Evolutionary conservation across 2,797 vertebrate species (phyloP).

Genomic region (Neopelma chrysocephalum): DNA sequence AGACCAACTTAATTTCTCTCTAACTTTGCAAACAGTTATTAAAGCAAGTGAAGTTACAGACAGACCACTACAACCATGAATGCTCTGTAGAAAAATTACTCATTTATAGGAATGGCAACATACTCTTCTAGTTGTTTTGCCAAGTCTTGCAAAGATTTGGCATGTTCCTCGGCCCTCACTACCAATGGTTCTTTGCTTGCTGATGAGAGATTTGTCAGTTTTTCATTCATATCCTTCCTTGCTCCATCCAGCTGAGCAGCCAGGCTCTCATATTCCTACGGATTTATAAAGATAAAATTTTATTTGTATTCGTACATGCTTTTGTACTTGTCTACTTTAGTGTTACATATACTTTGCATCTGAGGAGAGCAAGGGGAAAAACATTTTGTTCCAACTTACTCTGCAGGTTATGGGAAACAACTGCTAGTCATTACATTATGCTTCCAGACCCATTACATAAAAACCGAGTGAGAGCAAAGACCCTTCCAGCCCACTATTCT

Average conservation of each 20-base stretch:
- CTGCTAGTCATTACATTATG: background rate
- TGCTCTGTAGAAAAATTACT: background rate
- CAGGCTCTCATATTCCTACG: conserved; percentile 87
- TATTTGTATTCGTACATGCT: background rate
- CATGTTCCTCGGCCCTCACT: conserved; percentile 85
- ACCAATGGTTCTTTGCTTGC: conserved; percentile 83
- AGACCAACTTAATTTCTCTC: background rate
- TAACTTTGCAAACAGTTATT: background rate
- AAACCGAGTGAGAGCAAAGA: background rate
- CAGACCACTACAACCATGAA: background rate
- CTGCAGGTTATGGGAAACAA: background rate
- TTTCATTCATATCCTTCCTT: conserved; percentile 85
- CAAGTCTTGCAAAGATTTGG: conserved; percentile 77
- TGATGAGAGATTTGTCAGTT: conserved; percentile 81
- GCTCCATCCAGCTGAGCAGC: conserved; percentile 87
- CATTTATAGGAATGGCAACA: conserved; percentile 8
- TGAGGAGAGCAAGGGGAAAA: background rate
- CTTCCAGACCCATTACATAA: background rate
- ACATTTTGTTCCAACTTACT: background rate
- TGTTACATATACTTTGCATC: background rate
- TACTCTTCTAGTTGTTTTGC: conserved; percentile 89
- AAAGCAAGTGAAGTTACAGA: background rate
- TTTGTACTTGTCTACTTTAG: background rate
- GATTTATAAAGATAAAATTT: background rate
- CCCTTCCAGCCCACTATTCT: background rate